Conservation (phyloP, 1,140 invertebrate species). For the Penaeus indicus region DNA sequence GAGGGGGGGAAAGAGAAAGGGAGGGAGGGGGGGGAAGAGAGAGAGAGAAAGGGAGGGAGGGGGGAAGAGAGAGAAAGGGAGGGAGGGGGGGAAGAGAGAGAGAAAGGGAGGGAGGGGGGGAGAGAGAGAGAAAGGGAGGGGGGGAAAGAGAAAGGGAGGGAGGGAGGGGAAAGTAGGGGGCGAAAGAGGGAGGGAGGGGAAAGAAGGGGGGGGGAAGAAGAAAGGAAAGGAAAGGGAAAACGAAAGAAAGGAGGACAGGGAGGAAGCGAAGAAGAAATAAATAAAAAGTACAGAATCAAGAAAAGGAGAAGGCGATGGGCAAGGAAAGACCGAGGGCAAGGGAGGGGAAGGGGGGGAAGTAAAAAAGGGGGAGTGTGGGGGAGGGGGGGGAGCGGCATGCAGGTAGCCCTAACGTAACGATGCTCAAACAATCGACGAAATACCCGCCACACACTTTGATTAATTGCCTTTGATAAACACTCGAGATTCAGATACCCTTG, state of each 20-base stretch:
- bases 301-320: neutral
- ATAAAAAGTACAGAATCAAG: neutral
- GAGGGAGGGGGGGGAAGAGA: neutral
- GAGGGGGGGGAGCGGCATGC: too few relatives aligned
- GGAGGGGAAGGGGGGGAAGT: too few relatives aligned
- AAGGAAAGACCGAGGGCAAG: too few relatives aligned
- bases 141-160: too few relatives aligned
- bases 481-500: constrained; percentile 47
- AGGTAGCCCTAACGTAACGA: neutral
- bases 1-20: neutral
- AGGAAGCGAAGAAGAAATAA: neutral
- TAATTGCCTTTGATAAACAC: constrained; percentile 61
- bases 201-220: too few relatives aligned
- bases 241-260: neutral
- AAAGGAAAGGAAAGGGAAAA: too few relatives aligned
- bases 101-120: neutral
- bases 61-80: neutral
- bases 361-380: too few relatives aligned
- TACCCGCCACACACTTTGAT: constrained; percentile 56
- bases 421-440: constrained; percentile 47
- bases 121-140: too few relatives aligned
- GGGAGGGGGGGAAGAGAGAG: too few relatives aligned
- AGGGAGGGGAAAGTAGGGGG: neutral
- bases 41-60: neutral
- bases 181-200: too few relatives aligned